A percentile compares a stretch with the other conserved stretches of the same genome.
phyloP scores from a whole-genome alignment of 2,888 invertebrate genomes.

The Anthophora plumipes region DNA sequence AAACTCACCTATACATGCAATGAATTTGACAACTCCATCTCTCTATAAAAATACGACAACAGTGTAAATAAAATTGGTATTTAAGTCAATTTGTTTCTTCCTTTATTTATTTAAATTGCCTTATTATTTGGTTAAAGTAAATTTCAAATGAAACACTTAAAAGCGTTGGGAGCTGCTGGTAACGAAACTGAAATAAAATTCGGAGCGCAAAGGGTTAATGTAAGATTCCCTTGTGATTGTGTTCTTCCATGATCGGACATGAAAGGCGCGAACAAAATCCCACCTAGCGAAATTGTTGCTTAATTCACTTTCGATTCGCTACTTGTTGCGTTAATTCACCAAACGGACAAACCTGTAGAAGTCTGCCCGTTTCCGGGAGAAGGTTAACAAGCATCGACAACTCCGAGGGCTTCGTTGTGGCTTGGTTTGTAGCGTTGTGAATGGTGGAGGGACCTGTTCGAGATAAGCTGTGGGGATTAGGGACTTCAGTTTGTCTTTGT shows the following conservation, averaged over 20 bases:
- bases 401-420: not conserved
- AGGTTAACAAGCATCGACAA: conserved; percentile 18
- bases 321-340: conserved; percentile 53
- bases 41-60: no score
- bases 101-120: no score
- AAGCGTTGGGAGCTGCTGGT: no score
- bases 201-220: no score
- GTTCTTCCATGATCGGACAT: conserved; percentile 31
- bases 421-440: not conserved
- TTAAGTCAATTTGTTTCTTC: no score
- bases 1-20: no score
- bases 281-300: conserved; percentile 29
- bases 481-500: not conserved
- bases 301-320: conserved; percentile 54
- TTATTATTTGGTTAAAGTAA: no score
- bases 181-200: no score
- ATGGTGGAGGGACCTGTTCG: not conserved
- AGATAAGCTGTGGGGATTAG: not conserved
- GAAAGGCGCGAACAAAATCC: conserved; percentile 42
- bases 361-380: not conserved
- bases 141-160: no score
- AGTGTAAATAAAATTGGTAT: no score
- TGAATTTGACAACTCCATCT: no score
- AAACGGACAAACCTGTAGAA: not conserved
- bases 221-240: conserved; percentile 38